Conservation (phyloP, 2,113 vertebrate species). For the Halichoeres trimaculatus region DNA sequence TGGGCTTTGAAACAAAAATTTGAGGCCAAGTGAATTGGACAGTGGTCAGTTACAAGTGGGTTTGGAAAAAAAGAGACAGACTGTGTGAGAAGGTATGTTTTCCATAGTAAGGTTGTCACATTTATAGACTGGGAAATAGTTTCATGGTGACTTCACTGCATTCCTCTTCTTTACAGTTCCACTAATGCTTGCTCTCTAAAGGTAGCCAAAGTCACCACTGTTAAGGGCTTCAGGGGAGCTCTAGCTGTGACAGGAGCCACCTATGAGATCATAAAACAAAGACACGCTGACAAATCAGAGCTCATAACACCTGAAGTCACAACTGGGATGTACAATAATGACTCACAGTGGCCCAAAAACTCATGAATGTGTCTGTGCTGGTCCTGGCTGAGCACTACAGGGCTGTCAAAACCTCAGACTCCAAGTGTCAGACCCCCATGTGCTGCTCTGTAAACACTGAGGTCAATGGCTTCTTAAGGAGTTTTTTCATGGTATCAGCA, state of each 20-base stretch:
- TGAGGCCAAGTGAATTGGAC: conserved; percentile 12
- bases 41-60: conserved; percentile 66
- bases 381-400: conserved; percentile 8
- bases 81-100: conserved; percentile 67
- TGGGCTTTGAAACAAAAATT: conserved; percentile 48
- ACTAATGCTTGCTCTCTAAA: conserved; percentile 55
- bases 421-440: conserved; percentile 39
- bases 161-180: conserved; percentile 76
- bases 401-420: conserved; percentile 47
- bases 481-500: conserved; percentile 62
- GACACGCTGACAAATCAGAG: conserved; percentile 34
- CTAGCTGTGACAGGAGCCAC: conserved; percentile 48
- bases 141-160: conserved; percentile 77
- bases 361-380: conserved; percentile 46
- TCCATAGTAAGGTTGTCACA: conserved; percentile 78
- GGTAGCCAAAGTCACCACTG: conserved; percentile 61
- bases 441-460: conserved; percentile 61
- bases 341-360: background rate
- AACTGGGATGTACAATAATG: conserved; percentile 12
- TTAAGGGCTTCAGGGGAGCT: conserved; percentile 28
- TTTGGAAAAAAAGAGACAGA: conserved; percentile 34
- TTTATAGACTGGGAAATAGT: conserved; percentile 82
- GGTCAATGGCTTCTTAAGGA: conserved; percentile 57
- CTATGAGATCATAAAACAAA: conserved; percentile 55
- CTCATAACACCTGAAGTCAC: background rate